These are phyloP conservation scores for Hypomecis punctinalis DNA, from an alignment of 2,888 invertebrate genomes.

Conservation along the genomic window DNA sequence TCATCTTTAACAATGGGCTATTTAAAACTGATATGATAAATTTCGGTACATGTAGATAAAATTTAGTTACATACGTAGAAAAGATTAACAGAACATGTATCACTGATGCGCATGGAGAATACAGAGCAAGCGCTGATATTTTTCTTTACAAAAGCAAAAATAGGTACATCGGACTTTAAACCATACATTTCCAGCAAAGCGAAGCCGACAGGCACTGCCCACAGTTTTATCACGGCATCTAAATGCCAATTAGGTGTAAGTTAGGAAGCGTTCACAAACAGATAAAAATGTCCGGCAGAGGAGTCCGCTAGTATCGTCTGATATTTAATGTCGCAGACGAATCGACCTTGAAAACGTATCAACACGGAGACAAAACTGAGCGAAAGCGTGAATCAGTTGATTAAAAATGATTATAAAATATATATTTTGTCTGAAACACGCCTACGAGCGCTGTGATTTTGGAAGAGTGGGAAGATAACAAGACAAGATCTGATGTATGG, in stretches of 20 bases:
- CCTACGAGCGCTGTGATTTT: slow-evolving; percentile 44
- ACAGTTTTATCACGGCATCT: background rate
- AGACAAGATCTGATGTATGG: slow-evolving; percentile 6
- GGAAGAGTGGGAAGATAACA: slow-evolving; percentile 14
- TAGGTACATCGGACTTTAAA: background rate
- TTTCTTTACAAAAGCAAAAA: background rate
- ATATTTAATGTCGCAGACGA: slow-evolving; percentile 30
- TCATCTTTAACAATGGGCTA: too few relatives aligned
- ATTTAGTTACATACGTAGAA: too few relatives aligned
- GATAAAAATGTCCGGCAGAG: slow-evolving; percentile 25
- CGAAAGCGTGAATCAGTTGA: slow-evolving; percentile 28
- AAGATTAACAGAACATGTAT: too few relatives aligned
- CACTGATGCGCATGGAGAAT: too few relatives aligned
- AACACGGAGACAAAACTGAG: slow-evolving; percentile 30
- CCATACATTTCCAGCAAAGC: background rate
- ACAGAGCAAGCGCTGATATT: background rate
- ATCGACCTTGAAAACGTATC: slow-evolving; percentile 31
- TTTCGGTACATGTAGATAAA: too few relatives aligned
- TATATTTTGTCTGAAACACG: slow-evolving; percentile 61
- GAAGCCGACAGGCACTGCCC: background rate
- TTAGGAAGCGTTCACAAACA: slow-evolving; percentile 16
- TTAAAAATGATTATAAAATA: slow-evolving; percentile 55
- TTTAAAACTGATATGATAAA: too few relatives aligned
- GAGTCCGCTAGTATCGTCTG: background rate
- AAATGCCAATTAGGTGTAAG: slow-evolving; percentile 30